These are phyloP conservation scores for Calephelis nemesis DNA, from an alignment of 1,140 invertebrate genomes.

Conservation along the genomic window DNA sequence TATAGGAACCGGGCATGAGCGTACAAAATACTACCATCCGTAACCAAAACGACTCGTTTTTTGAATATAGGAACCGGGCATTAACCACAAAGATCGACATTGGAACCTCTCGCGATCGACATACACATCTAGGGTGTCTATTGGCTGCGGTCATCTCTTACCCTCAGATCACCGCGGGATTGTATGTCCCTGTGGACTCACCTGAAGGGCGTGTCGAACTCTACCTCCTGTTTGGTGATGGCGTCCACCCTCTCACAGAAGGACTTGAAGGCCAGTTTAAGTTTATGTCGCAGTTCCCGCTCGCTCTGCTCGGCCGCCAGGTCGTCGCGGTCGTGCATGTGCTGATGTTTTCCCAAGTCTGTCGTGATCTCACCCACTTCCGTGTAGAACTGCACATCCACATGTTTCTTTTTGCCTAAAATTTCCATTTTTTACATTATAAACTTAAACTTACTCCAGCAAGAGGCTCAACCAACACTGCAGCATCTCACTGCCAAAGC, in stretches of 20 bases:
- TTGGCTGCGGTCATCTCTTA: too few relatives aligned
- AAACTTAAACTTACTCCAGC: too few relatives aligned
- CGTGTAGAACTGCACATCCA: constrained; percentile 99
- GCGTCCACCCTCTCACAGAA: constrained; percentile 98
- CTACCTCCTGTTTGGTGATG: constrained; percentile 97
- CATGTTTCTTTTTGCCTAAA: constrained; percentile 95
- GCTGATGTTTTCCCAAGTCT: constrained; percentile 99
- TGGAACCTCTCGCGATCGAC: too few relatives aligned
- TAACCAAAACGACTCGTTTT: too few relatives aligned
- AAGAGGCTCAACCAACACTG: too few relatives aligned
- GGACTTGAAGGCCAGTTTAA: constrained; percentile 98
- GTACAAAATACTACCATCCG: too few relatives aligned
- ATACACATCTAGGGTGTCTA: too few relatives aligned
- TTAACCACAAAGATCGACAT: too few relatives aligned
- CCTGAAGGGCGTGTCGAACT: constrained; percentile 98
- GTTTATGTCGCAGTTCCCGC: constrained; percentile 95
- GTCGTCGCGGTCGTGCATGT: constrained; percentile 99
- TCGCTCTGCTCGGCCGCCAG: constrained; percentile 99
- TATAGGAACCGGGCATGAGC: too few relatives aligned
- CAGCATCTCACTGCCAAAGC: too few relatives aligned
- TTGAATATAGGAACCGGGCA: too few relatives aligned
- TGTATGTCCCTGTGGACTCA: constrained; percentile 24
- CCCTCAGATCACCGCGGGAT: too few relatives aligned
- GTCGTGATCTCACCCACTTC: constrained; percentile 99
- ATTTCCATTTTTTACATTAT: background rate